phyloP scores from a whole-genome alignment of 2,113 vertebrate species.

The Halcyon senegalensis region DNA sequence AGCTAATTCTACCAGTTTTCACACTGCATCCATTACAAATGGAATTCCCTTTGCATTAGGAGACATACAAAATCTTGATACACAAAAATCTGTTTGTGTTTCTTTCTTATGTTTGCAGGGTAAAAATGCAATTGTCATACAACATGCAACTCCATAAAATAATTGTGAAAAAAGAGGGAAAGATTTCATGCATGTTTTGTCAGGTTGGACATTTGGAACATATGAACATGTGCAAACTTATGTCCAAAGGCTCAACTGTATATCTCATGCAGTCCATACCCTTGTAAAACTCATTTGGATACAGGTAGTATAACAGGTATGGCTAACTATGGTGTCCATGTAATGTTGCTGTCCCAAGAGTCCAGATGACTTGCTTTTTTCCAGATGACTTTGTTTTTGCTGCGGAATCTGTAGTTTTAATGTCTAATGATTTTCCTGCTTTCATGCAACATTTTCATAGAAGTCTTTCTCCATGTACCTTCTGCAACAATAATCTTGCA shows the following conservation, averaged over 20 bases:
- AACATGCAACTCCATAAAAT: not conserved
- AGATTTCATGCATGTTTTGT: not conserved
- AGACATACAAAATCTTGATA: not conserved
- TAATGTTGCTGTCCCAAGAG: not conserved
- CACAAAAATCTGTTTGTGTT: not conserved
- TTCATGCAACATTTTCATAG: not conserved
- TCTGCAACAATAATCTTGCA: not conserved
- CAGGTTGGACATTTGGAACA: not conserved
- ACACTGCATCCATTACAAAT: not conserved
- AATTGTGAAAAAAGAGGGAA: not conserved
- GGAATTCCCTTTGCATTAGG: not conserved
- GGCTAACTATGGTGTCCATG: not conserved
- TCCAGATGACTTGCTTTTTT: not conserved
- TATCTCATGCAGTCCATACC: not conserved
- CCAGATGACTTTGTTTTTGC: not conserved
- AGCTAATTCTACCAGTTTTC: not conserved
- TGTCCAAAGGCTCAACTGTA: not conserved
- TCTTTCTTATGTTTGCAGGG: not conserved
- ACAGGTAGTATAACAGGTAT: not conserved
- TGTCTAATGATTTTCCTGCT: not conserved
- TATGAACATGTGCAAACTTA: not conserved
- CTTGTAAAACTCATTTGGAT: not conserved
- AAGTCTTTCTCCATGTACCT: not conserved
- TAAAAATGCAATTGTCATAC: not conserved
- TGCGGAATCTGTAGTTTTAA: not conserved